Evolutionary conservation across 1,140 invertebrate genomes (phyloP), one percentile per base, ranked within the genome.

Genomic region (Amphibalanus amphitrite): DNA sequence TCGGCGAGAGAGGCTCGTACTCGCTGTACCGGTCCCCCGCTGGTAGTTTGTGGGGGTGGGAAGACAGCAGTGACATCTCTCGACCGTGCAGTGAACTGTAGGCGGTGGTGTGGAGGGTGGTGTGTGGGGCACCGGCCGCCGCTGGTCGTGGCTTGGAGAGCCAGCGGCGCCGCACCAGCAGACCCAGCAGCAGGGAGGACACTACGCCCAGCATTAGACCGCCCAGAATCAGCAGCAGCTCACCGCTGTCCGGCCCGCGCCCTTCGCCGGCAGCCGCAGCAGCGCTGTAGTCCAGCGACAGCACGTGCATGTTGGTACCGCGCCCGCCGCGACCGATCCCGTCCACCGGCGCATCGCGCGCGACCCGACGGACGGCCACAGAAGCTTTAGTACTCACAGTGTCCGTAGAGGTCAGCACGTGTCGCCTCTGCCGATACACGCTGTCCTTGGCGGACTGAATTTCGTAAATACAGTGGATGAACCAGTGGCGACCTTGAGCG

Each of bases 391-490:
- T n/a, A 71, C 25, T 20, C 75, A 71, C 72, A 77, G 78, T 10
- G n/a, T 26, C 26, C 69, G 26, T 26, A 0, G 6, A 28, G n/a
- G 3, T 59, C 6, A 38, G n/a, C n/a, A 26, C 6, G 6, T 78
- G 72, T 71, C 77, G 77, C 6, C 75, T 75, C 26, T 76, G 76
- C 25, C 75, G 73, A 17, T 75, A 29, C 0, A 72, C 72, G 3
- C 76, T 72, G 30, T 76, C 77, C 20, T 73, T 72, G 28, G 74
- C 73, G 6, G 79, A 79, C 28, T 76, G 75, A 8, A 81, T 74
- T 29, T 78, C 78, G 72, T 81, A 82, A 67, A 82, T 79, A 33
- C 77, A 77, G 70, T 82, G 81, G 0, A 82, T 72, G 70, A 80
- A 82, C 81, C 81, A 82, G 69, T 81, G 79, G 25, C 78, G 75